Evolutionary conservation across 2,113 vertebrate genomes (phyloP), one percentile per base, ranked within the genome.

Genomic region (Chaetodon auriga): DNA sequence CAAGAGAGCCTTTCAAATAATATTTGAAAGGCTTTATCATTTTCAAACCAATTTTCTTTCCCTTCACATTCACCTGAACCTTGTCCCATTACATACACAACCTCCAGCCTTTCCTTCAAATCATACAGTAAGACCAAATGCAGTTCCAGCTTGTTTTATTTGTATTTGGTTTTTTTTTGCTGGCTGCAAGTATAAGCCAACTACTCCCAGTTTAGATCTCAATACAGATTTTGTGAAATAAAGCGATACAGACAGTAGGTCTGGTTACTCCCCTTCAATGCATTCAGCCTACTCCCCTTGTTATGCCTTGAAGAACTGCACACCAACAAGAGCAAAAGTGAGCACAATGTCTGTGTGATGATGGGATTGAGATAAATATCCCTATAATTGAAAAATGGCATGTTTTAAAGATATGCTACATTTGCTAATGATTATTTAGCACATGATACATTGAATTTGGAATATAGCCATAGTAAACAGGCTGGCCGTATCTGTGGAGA

Each of bases 361-460:
- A 55, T 60, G 57, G 58, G 48, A 73, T 80, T 78, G 69, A 81
- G 79, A 90, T 57, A 19, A 55, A 81, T 75, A 18, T 2, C 15
- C 41, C 55, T 10, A 43, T 63, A 57, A 81, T 46, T 1, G 14
- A 69, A 86, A 41, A 57, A 36, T 25, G 68, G 43, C 64, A 61
- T 7, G 5, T 62, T 15, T 62, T n/a, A 54, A 62, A 62, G 16
- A 85, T 75, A 57, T 21, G 16, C 21, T 36, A 16, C 12, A 41
- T 82, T 84, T 61, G n/a, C 43, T 68, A 68, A 73, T 77, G 75
- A 75, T 84, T 79, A 70, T 74, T 78, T 48, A 68, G 68, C 61
- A 8, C 45, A 19, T 46, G 15, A 19, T 61, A 8, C 63, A 69
- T 90, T 72, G 23, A 48, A 78, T 71, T 51, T 70, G 63, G 51